Percentiles rank a stretch among this genome's conserved stretches.
These are phyloP conservation scores for Cremastinae sp. DNA, from an alignment of 2,888 invertebrate genomes.

Conservation along the genomic window DNA sequence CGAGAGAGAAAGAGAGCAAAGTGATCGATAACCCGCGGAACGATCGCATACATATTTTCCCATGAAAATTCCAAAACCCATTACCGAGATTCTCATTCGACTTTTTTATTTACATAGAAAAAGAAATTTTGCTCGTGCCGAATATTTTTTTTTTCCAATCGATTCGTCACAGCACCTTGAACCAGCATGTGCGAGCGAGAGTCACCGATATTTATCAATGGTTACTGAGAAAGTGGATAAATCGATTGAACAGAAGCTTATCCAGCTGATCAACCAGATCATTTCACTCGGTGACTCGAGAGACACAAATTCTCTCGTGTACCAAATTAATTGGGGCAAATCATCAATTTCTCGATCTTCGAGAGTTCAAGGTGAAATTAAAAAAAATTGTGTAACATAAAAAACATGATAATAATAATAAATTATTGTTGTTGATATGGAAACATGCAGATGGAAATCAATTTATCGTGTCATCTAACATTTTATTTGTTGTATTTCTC, in stretches of 20 bases:
- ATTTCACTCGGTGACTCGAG: no score
- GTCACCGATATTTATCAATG: neutral
- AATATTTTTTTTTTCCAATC: slow-evolving; percentile 3
- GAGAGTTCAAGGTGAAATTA: neutral
- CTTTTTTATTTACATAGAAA: neutral
- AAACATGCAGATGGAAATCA: neutral
- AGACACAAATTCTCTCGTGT: no score
- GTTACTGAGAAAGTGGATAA: slow-evolving; percentile 8
- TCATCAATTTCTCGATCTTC: neutral
- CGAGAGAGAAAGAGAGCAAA: slow-evolving; percentile 20
- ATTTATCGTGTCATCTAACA: slow-evolving; percentile 50
- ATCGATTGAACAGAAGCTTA: neutral
- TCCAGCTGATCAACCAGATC: no score
- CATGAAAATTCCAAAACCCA: slow-evolving; percentile 47
- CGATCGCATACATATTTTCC: slow-evolving; percentile 44
- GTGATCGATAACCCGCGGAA: slow-evolving; percentile 41
- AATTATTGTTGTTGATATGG: no score
- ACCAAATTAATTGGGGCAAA: no score
- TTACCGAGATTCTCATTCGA: slow-evolving; percentile 4
- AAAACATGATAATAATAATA: no score
- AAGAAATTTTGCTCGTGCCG: neutral
- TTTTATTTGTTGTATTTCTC: slow-evolving; percentile 58
- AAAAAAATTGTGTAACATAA: neutral
- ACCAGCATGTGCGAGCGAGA: neutral
- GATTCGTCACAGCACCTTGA: neutral